Evolutionary conservation across 2,797 vertebrate species (phyloP).

Genomic region (Borostomias antarcticus): DNA sequence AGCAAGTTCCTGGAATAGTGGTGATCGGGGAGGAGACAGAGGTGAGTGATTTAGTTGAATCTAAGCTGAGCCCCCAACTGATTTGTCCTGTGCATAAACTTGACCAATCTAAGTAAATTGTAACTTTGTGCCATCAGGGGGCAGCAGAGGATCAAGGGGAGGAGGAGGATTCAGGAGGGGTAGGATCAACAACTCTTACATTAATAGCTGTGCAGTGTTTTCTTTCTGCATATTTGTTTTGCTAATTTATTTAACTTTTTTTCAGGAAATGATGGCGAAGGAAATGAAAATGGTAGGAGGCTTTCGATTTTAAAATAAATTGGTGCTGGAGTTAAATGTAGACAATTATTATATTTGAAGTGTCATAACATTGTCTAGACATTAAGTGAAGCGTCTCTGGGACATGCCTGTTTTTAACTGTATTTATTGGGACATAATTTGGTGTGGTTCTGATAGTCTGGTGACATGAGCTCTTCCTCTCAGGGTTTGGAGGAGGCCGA

Average conservation of each 20-base stretch:
- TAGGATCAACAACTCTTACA: not conserved
- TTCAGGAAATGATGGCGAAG: not conserved
- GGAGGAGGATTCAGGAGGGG: not conserved
- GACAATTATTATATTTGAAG: not conserved
- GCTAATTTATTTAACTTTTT: not conserved
- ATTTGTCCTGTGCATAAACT: not conserved
- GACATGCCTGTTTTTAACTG: too few relatives aligned
- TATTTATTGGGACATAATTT: too few relatives aligned
- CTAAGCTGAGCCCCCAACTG: not conserved
- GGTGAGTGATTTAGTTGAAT: not conserved
- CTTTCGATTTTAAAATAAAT: not conserved
- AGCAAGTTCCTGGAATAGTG: slow-evolving; percentile 1
- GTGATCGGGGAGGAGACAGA: not conserved
- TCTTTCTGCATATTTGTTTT: not conserved
- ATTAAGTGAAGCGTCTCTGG: too few relatives aligned
- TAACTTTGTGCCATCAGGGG: slow-evolving; percentile 1
- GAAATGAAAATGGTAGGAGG: not conserved
- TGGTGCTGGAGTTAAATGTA: too few relatives aligned
- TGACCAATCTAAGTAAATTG: not conserved
- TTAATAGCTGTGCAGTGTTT: too few relatives aligned
- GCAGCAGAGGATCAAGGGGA: slow-evolving; percentile 1
- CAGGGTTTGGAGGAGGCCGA: slow-evolving; percentile 48
- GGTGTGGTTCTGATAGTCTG: too few relatives aligned
- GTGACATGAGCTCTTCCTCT: not conserved
- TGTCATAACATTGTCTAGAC: too few relatives aligned